Base-by-base conservation (phyloP, 2,888 invertebrate species). In the Myathropa florea region DNA sequence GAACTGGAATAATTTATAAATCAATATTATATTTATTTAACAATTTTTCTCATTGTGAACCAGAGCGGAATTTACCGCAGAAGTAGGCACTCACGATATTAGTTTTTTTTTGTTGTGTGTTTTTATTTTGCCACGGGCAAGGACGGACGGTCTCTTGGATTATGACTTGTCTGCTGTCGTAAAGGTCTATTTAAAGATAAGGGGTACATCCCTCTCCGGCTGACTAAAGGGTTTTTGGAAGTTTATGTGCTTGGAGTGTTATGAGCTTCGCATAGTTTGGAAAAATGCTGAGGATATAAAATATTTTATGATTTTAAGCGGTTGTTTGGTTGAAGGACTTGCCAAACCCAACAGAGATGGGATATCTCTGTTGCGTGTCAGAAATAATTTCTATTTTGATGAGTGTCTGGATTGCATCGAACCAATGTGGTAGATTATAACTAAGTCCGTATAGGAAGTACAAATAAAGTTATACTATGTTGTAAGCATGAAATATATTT, bases 1-100 rank as follows among this genome's bases (percentile, higher is more conserved):
- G 81, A 80, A 61, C 72, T 59, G 77, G 55, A 77, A 85, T 85
- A 85, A 85, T 85, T 81, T 85, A 76, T 68, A 73, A 77, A 85
- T 85, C 77, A 77, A 85, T 85, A 76, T 64, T 59, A 81, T 71
- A 46, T 85, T 79, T 80, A 76, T 71, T 84, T 55, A 64, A 63
- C 81, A 77, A 60, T 81, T 73, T 81, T 46, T 57, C 36, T 59
- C 68, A 64, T 57, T 70, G 72, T 79, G 46, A 79, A 83, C 30
- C 64, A 59, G 73, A 60, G 73, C 64, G 75, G 75, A 79, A 70
- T 68, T 36, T 63, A 61, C 77, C 77, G 33, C 77, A 77, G 36
- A 68, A 63, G 60, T 68, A 63, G 36, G 46, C 71, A 61, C 55
- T 61, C 61, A 53, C 60, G 33, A 60, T 67, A 68, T 60, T 68